Percentiles rank a stretch among this genome's conserved stretches.
phyloP scores from a whole-genome alignment of 2,113 vertebrate genomes.

The Mesocricetus auratus region DNA sequence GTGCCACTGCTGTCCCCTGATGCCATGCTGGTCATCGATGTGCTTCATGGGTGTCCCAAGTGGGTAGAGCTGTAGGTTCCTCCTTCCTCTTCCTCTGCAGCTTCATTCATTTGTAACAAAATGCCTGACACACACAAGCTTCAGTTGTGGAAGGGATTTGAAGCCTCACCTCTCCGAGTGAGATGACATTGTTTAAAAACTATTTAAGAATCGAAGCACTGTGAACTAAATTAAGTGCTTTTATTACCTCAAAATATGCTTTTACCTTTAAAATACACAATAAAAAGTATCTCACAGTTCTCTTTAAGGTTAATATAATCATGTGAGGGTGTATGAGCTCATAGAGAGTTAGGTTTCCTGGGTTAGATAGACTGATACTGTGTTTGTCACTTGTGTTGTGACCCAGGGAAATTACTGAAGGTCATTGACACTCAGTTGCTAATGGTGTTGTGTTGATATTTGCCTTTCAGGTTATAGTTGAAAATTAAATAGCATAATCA shows the following conservation, averaged over 20 bases:
- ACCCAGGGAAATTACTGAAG: background rate
- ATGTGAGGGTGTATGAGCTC: background rate
- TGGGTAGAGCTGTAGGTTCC: background rate
- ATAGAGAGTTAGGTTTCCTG: background rate
- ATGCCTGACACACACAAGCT: background rate
- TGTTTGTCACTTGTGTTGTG: constrained; percentile 11
- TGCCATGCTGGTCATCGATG: too few species aligned
- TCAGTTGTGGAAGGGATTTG: constrained; percentile 21
- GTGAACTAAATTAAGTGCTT: constrained; percentile 38
- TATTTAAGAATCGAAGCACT: background rate
- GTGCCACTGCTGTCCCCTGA: background rate
- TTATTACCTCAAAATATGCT: constrained; percentile 16
- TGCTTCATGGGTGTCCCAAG: too few species aligned
- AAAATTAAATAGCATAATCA: constrained; percentile 19
- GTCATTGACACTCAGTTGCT: background rate
- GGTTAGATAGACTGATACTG: constrained; percentile 27
- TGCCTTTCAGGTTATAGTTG: constrained; percentile 26
- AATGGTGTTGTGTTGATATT: background rate
- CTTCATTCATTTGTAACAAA: background rate
- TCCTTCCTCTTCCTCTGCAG: too few species aligned
- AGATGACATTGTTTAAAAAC: constrained; percentile 9
- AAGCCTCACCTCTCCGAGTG: background rate
- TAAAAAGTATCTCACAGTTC: constrained; percentile 29
- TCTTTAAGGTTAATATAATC: constrained; percentile 51
- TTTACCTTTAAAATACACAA: background rate